These are phyloP conservation scores for Lytechinus variegatus DNA, from an alignment of 35 echinoderm and acorn worm species.

Conservation along the genomic window DNA sequence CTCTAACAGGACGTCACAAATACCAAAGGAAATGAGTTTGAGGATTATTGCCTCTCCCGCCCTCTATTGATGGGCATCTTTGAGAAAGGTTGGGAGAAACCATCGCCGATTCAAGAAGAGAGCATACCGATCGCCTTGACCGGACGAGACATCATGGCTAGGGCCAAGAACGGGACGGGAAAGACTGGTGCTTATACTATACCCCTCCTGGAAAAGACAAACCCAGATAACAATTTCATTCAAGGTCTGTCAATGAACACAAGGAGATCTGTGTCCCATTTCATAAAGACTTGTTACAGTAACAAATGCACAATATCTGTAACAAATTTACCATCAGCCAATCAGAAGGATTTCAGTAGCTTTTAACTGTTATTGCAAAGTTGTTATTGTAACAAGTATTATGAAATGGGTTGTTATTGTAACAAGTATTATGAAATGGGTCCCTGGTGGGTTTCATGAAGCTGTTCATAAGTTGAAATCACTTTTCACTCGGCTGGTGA, in stretches of 20 bases:
- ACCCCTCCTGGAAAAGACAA: constrained; percentile 72
- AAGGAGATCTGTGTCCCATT: too few relatives aligned
- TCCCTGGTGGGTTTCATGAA: too few relatives aligned
- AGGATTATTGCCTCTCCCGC: constrained; percentile 89
- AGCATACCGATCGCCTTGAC: constrained; percentile 89
- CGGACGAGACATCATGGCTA: constrained; percentile 90
- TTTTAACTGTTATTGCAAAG: too few relatives aligned
- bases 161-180: constrained; percentile 96
- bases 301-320: too few relatives aligned
- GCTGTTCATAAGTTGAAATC: too few relatives aligned
- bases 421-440: too few relatives aligned
- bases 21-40: constrained; percentile 99
- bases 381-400: too few relatives aligned
- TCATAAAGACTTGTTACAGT: too few relatives aligned
- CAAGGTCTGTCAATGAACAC: constrained; percentile 62
- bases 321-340: too few relatives aligned
- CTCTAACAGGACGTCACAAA: constrained; percentile 88
- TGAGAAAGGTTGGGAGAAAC: constrained; percentile 96
- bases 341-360: too few relatives aligned
- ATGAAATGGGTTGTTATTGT: too few relatives aligned
- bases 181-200: constrained; percentile 94
- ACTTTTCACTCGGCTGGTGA: too few relatives aligned
- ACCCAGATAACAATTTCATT: constrained; percentile 72
- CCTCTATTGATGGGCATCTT: constrained; percentile 94
- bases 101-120: constrained; percentile 94